These are phyloP conservation scores for Bradypodion pumilum DNA, from an alignment of 2,797 vertebrate species.

Conservation along the genomic window DNA sequence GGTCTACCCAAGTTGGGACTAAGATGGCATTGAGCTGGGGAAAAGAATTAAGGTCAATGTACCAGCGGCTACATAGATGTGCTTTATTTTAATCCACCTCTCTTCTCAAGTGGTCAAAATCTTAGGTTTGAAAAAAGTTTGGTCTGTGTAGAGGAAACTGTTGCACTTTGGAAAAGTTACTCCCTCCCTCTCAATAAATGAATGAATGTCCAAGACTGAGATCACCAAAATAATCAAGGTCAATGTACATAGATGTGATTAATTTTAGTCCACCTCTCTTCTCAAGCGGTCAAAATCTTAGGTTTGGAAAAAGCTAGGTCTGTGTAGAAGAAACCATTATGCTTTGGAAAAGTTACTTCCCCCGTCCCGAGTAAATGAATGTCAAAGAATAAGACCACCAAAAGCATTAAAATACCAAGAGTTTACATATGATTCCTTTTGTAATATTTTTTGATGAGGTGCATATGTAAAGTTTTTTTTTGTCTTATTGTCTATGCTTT, in stretches of 20 bases:
- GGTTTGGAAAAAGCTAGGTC: conserved; percentile 64
- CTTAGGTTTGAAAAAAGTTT: conserved; percentile 55
- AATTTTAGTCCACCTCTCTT: too few species aligned
- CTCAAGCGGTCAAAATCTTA: too few species aligned
- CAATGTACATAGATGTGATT: too few species aligned
- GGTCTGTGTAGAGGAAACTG: conserved; percentile 55
- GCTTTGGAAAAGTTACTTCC: conserved; percentile 9
- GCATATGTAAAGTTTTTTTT: too few species aligned
- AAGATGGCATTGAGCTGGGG: not conserved
- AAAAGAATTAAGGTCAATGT: not conserved
- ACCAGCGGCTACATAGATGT: not conserved
- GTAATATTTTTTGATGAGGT: too few species aligned
- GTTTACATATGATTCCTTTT: too few species aligned
- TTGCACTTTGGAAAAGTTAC: too few species aligned
- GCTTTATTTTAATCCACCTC: conserved; percentile 52
- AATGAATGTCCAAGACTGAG: not conserved
- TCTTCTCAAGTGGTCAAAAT: conserved; percentile 36
- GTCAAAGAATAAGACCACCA: not conserved
- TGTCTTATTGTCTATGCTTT: not conserved
- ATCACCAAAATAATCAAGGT: not conserved
- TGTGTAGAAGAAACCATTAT: conserved; percentile 20
- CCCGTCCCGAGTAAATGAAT: too few species aligned
- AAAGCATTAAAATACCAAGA: not conserved
- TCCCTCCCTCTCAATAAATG: too few species aligned
- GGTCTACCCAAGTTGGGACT: not conserved